A percentile compares a stretch with the other conserved stretches of the same genome.
Conservation (phyloP, 2,113 vertebrate genomes). For the Rattus norvegicus region GRCr8 NC_086022.1:34085001-34085500, state of each 20-base stretch:
- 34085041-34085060: not conserved
- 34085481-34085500: not conserved
- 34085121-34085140: constrained; percentile 39
- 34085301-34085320: not conserved
- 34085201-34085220: not conserved
- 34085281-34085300: not conserved
- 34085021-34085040: not conserved
- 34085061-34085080: not conserved
- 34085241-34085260: not conserved
- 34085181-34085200: not conserved
- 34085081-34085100: not conserved
- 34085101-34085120: not conserved
- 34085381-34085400: not conserved
- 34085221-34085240: not conserved
- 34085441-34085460: not conserved
- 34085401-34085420: not conserved
- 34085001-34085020: not conserved
- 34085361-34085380: not conserved
- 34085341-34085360: not conserved
- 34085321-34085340: not conserved
- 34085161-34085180: constrained; percentile 14
- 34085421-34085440: not conserved
- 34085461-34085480: not conserved
- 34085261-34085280: not conserved
- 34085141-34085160: not conserved